phyloP scores from a whole-genome alignment of 2,113 vertebrate genomes.

The Phasianus colchicus region DNA sequence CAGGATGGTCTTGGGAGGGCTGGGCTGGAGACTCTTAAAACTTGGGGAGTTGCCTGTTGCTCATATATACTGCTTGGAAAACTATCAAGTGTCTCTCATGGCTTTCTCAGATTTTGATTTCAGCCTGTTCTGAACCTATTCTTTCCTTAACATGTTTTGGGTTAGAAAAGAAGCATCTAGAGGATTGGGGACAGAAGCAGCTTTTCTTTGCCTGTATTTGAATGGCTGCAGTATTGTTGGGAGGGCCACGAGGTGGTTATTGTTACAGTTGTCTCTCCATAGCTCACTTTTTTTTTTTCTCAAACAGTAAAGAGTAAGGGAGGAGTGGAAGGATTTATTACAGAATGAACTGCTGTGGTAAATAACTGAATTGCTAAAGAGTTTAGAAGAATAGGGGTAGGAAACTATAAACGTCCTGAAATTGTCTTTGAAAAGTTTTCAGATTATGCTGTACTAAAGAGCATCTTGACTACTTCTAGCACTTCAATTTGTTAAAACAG shows the following conservation, averaged over 20 bases:
- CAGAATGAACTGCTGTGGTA: not conserved
- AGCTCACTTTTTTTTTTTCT: not conserved
- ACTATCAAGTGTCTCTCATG: not conserved
- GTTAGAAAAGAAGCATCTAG: not conserved
- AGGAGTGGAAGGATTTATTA: not conserved
- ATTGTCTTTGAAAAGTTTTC: not conserved
- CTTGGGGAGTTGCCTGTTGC: not conserved
- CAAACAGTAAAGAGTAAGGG: not conserved
- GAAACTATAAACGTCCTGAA: not conserved
- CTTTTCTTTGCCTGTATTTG: not conserved
- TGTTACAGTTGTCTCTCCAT: not conserved
- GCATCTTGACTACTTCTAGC: not conserved
- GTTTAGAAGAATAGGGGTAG: not conserved
- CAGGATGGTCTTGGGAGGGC: not conserved
- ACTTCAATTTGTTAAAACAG: not conserved
- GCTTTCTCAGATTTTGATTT: not conserved
- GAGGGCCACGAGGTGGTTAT: not conserved
- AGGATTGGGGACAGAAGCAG: not conserved
- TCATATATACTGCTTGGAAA: not conserved
- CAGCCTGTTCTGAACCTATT: not conserved
- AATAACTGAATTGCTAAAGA: not conserved
- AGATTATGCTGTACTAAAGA: not conserved
- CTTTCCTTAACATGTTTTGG: rapidly evolving
- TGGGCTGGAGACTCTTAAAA: not conserved
- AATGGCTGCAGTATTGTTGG: not conserved